Evolutionary conservation across 2,888 invertebrate genomes (phyloP).

Genomic region (Gnatocerus cornutus): DNA sequence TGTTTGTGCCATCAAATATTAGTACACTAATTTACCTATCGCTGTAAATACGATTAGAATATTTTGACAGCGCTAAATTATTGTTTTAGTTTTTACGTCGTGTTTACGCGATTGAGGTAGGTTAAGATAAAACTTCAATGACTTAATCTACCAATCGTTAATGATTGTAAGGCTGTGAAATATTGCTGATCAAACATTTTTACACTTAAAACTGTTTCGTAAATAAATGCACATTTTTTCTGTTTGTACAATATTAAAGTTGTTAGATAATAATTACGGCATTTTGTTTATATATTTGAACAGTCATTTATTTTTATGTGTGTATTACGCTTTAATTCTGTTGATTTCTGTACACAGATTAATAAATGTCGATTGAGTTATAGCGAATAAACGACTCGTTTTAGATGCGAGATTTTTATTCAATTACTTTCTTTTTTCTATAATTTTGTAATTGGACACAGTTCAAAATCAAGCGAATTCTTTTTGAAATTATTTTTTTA

Average conservation of each 20-base stretch:
- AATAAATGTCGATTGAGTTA: constrained; percentile 30
- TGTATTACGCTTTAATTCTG: constrained; percentile 27
- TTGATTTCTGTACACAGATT: constrained; percentile 31
- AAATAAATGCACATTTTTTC: constrained; percentile 39
- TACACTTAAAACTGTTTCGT: constrained; percentile 38
- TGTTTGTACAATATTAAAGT: constrained; percentile 34
- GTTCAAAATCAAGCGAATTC: too few relatives aligned
- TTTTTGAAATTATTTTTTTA: too few relatives aligned
- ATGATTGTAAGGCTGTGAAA: constrained; percentile 13
- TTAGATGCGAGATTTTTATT: too few relatives aligned
- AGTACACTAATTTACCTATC: constrained; percentile 65
- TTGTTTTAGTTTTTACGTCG: constrained; percentile 57
- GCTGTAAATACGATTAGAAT: constrained; percentile 63
- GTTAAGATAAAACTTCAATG: constrained; percentile 46
- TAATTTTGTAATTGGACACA: too few relatives aligned
- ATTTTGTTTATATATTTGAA: constrained; percentile 35
- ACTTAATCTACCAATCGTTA: constrained; percentile 24
- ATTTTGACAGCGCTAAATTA: constrained; percentile 61
- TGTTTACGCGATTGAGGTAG: constrained; percentile 56
- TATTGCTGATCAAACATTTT: constrained; percentile 40
- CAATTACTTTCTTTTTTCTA: too few relatives aligned
- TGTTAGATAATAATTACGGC: constrained; percentile 38
- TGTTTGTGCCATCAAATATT: constrained; percentile 67
- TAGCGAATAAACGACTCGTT: constrained; percentile 20
- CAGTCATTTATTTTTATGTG: constrained; percentile 35